Evolutionary conservation across 2,888 invertebrate species (phyloP).

Genomic region (Piscicola geometra): DNA sequence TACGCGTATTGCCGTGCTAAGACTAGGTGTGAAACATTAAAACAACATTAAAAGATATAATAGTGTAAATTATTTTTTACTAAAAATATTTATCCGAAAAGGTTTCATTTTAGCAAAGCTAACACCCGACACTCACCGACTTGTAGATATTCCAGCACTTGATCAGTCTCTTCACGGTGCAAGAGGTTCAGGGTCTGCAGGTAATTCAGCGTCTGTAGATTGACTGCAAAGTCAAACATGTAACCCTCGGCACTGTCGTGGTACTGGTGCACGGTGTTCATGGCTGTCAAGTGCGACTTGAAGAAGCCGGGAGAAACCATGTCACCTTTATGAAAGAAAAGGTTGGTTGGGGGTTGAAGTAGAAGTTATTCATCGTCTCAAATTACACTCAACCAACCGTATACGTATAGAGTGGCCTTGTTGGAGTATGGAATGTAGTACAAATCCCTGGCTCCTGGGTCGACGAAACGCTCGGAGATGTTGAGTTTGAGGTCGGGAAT

Average conservation of each 20-base stretch:
- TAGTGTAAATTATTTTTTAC: neutral
- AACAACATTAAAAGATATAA: no score
- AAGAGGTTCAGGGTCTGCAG: conserved; percentile 78
- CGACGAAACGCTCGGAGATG: conserved; percentile 82
- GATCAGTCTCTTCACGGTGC: conserved; percentile 70
- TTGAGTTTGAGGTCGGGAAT: conserved; percentile 93
- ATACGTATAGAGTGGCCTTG: conserved; percentile 57
- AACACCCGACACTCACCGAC: conserved; percentile 45
- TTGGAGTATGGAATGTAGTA: conserved; percentile 93
- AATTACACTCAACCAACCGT: conserved; percentile 28
- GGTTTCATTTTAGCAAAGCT: neutral
- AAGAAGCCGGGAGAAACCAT: conserved; percentile 60
- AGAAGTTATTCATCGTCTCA: no score
- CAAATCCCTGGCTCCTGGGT: conserved; percentile 81
- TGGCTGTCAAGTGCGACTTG: conserved; percentile 55
- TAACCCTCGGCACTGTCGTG: conserved; percentile 76
- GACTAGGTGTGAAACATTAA: conserved; percentile 61
- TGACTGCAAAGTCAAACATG: conserved; percentile 92
- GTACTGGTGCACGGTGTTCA: conserved; percentile 55
- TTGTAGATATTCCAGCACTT: conserved; percentile 82
- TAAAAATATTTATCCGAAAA: conserved; percentile 10
- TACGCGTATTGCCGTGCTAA: conserved; percentile 86
- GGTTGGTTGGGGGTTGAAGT: no score
- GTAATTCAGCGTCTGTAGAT: conserved; percentile 82
- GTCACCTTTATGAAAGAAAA: conserved; percentile 55